Conservation (phyloP, 30 jellyfish, hydroid and myxozoan genomes). For the Chrysaora quinquecirrha region DNA sequence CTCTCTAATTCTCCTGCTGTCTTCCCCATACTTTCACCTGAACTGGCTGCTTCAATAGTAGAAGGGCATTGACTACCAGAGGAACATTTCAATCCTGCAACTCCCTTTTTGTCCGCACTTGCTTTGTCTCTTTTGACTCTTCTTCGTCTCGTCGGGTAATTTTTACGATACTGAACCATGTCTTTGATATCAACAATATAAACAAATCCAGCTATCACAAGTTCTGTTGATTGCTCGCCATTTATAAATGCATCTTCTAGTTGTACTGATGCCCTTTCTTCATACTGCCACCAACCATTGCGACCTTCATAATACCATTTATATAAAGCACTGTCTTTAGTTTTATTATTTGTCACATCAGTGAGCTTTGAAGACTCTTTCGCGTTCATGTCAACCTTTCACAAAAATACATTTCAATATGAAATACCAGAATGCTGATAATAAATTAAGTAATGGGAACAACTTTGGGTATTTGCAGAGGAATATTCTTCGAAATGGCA, state of each 20-base stretch:
- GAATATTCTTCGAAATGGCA: too few relatives aligned
- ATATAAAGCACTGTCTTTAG: slow-evolving; percentile 1
- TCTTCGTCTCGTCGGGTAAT: slow-evolving; percentile 68
- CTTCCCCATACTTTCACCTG: background rate
- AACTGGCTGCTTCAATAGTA: background rate
- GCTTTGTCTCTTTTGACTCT: background rate
- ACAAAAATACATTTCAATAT: too few relatives aligned
- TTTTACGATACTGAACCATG: slow-evolving; percentile 88
- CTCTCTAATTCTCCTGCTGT: background rate
- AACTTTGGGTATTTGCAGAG: too few relatives aligned
- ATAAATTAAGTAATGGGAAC: too few relatives aligned
- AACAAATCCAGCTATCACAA: slow-evolving; percentile 85
- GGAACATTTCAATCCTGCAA: background rate
- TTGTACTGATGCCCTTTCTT: slow-evolving; percentile 84
- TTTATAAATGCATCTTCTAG: slow-evolving; percentile 76
- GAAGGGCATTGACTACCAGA: background rate
- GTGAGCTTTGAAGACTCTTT: too few relatives aligned
- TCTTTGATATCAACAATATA: slow-evolving; percentile 80
- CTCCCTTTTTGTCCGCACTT: background rate
- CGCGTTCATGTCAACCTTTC: too few relatives aligned
- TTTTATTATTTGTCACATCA: background rate
- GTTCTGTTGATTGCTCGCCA: slow-evolving; percentile 73
- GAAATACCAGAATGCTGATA: too few relatives aligned
- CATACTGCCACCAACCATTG: slow-evolving; percentile 99
- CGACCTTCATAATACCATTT: slow-evolving; percentile 98